Base-by-base conservation (phyloP, 2,113 vertebrate species). In the Nerophis lumbriciformis region DNA sequence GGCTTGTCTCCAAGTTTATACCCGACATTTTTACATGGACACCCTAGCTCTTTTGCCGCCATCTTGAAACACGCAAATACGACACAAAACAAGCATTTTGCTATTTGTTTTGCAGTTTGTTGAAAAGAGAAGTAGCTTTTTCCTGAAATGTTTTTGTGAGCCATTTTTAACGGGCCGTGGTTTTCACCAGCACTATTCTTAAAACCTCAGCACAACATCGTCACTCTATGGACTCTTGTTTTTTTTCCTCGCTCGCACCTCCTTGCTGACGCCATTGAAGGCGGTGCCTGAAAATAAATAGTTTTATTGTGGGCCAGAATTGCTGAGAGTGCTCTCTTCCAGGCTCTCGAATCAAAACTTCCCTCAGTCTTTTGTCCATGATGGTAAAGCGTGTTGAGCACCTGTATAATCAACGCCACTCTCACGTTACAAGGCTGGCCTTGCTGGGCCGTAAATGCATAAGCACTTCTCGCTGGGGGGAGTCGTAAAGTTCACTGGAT, bases 401-500 rank as follows among this genome's bases (percentile, higher is more conserved):
- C 83, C 78, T 79, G 77, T 74, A 19, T 71, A 72, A 81, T 75
- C 73, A 80, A 37, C 36, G 15, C 1, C 36, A 19, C 51, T 72
- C 69, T 78, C 75, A 3, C 48, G 8, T 76, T 48, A 66, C 73
- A 59, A 59, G 35, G 47, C 53, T 37, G 2, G 69, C 68, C 35
- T 63, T 61, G 68, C 55, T 42, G 42, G 42, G 42, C 42, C 38
- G 65, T 83, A 75, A 78, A 83, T 66, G 77, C 76, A 69, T 75
- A 75, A 60, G 56, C 55, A 16, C 44, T 55, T 68, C 52, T 37
- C 66, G 16, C 58, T 42, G 50, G 67, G 70, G 68, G 69, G 69
- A 58, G 78, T 45, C 53, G 64, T 53, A 60, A 59, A 65, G 65
- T 61, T 86, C 86, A 89, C 74, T 86, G 76, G 77, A 83, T 83